These are phyloP conservation scores for Thamnophis sirtalis DNA, from an alignment of 2,113 vertebrate genomes.

Conservation along the genomic window DNA sequence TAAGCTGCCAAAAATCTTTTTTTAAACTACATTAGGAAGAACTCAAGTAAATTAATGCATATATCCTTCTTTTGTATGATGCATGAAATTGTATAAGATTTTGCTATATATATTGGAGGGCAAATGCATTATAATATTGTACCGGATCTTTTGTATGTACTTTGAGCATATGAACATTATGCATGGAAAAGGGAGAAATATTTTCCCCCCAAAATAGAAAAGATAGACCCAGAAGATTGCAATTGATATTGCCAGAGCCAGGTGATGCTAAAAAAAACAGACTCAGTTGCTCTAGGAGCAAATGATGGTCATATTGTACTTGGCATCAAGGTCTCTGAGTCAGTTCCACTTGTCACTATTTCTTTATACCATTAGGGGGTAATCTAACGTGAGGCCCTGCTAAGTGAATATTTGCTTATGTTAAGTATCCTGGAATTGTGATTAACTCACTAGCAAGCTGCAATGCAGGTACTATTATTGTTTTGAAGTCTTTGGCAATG, in stretches of 20 bases:
- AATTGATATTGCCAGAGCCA: not conserved
- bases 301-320: constrained; percentile 6
- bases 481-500: not conserved
- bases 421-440: not conserved
- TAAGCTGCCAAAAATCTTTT: not conserved
- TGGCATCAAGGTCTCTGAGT: not conserved
- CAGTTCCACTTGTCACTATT: constrained; percentile 14
- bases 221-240: not conserved
- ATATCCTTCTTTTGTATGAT: not conserved
- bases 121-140: not conserved
- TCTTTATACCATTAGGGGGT: not conserved
- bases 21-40: not conserved
- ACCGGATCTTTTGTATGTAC: not conserved
- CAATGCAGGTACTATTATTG: constrained; percentile 23
- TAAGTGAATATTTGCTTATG: not conserved
- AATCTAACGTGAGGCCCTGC: not conserved
- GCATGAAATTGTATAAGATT: not conserved
- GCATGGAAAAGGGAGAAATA: not conserved
- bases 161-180: not conserved
- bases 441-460: not conserved
- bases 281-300: not conserved
- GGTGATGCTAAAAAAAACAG: not conserved
- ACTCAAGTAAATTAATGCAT: not conserved
- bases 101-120: not conserved
- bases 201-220: not conserved